phyloP scores from a whole-genome alignment of 2,797 vertebrate genomes.

The Arctocebus calabarensis region DNA sequence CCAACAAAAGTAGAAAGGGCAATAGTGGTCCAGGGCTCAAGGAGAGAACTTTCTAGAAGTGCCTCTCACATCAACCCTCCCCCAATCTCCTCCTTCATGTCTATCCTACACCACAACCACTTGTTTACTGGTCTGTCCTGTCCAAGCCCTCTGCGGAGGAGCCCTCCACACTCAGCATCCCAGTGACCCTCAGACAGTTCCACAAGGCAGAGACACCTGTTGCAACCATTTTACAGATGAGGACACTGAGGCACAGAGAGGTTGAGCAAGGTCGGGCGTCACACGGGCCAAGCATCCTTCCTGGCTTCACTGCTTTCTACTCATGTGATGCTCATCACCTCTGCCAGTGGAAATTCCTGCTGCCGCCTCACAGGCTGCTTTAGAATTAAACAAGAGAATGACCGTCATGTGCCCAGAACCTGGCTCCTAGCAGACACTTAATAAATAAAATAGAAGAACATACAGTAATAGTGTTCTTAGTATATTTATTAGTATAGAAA shows the following conservation, averaged over 20 bases:
- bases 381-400: neutral
- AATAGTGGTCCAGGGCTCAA: neutral
- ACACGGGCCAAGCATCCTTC: fast-evolving
- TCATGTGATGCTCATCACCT: neutral
- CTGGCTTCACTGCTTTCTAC: neutral
- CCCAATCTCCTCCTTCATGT: fast-evolving
- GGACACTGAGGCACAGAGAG: neutral
- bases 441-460: neutral
- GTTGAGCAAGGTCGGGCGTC: neutral
- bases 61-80: neutral
- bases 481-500: neutral
- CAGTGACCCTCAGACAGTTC: neutral
- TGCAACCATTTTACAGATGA: neutral
- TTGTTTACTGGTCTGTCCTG: neutral
- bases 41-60: neutral
- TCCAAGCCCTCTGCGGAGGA: neutral
- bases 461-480: neutral
- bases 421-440: neutral
- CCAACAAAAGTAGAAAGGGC: neutral
- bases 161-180: neutral
- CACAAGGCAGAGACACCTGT: neutral
- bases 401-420: neutral
- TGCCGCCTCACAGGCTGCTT: neutral
- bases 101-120: neutral
- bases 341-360: neutral